Evolutionary conservation across 2,113 vertebrate genomes (phyloP), one percentile per base, ranked within the genome.

Genomic region (Charadrius vociferus): DNA sequence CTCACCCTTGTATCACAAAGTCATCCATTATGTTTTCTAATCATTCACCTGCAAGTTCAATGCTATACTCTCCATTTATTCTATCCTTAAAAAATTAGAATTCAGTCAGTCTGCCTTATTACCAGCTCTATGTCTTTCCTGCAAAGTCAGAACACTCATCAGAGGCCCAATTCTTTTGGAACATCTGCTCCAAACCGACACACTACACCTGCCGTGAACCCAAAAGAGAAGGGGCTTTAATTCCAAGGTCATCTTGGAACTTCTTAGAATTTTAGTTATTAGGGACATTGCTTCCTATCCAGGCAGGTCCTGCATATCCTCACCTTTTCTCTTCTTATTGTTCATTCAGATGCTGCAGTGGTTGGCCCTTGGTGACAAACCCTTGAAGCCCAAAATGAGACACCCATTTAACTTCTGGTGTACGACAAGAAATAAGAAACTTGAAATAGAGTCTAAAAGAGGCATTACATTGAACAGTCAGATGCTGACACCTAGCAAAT

Each of bases 121-220:
- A 56, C 4, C 26, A 29, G 11, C 43, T 29, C 5, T 37, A 12
- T 24, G 4, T 14, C 10, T 61, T 78, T 37, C 29, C 34, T 0
- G 0, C 8, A 41, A 59, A 84, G 32, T 14, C 41, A 45, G 12
- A 79, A 4, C 4, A 56, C 10, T 67, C 32, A 37, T n/a, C 39
- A 37, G 30, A 56, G 9, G 6, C 8, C 6, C 8, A 66, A 8
- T 49, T 49, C 39, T 71, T 88, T 59, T 52, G 17, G 32, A 82
- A 61, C 3, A 50, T 12, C 5, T 56, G 13, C 74, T 80, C 37
- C 26, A 50, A 91, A 62, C 0, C 5, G 83, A 52, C 17, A 58
- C 1, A 4, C 3, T 45, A 67, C 12, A 39, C 10, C 8, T 45
- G 6, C 23, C 7, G 32, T 63, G 32, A 77, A 49, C 29, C 23